These are phyloP conservation scores for Fabriciana adippe DNA, from an alignment of 2,888 invertebrate genomes.

Conservation along the genomic window DNA sequence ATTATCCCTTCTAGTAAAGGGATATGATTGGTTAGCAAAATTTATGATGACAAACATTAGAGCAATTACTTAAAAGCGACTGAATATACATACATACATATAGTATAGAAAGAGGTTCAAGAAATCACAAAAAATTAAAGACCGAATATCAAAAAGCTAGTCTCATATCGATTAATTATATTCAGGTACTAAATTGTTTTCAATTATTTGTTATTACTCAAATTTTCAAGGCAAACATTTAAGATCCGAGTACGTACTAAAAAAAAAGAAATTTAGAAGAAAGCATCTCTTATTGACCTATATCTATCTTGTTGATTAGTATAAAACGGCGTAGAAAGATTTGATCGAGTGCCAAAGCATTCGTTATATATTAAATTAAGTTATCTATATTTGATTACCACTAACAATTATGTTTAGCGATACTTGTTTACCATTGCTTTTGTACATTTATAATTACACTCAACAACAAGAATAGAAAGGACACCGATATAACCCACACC, in stretches of 20 bases:
- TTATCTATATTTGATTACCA: background rate
- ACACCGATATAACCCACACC: constrained; percentile 3
- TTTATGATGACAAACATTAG: constrained; percentile 3
- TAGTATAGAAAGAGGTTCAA: constrained; percentile 2
- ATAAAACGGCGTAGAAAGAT: constrained; percentile 6
- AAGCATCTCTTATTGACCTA: background rate
- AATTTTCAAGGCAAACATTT: background rate
- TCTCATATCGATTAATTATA: constrained; percentile 59
- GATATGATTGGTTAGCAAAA: constrained; percentile 59
- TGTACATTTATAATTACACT: background rate
- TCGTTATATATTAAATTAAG: background rate
- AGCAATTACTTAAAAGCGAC: background rate
- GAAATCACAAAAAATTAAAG: constrained; percentile 31
- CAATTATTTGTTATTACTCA: too few relatives aligned
- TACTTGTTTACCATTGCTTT: background rate
- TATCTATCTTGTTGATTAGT: background rate
- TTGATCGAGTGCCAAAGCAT: constrained; percentile 6
- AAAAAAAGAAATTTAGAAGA: constrained; percentile 8
- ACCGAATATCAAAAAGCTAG: constrained; percentile 76
- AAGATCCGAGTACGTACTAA: background rate
- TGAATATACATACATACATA: background rate
- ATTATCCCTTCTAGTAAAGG: constrained; percentile 67
- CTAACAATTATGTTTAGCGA: background rate
- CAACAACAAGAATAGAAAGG: background rate
- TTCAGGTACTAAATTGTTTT: background rate